Base-by-base conservation (phyloP, 2,888 invertebrate species). In the Spodoptera exigua region DNA sequence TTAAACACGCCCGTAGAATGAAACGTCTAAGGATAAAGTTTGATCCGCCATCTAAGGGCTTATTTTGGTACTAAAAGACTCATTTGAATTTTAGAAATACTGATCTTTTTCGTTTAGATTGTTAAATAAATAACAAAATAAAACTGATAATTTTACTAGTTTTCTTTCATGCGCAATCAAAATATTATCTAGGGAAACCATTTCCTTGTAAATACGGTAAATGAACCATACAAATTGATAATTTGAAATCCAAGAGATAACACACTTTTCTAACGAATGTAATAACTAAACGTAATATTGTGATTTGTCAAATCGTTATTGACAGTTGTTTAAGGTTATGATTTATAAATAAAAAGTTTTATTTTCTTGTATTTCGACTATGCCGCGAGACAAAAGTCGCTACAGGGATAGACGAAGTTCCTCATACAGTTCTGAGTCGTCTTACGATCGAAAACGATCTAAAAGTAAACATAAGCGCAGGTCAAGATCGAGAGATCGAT, bases 351-450 rank as follows among this genome's bases (percentile, higher is more conserved):
- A 51, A 70, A 58, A 37, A 52, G 13, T 48, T 5, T 5, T 27
- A 27, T 27, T 27, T 27, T 7, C 7, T 27, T 27, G 27, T 9
- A 27, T 32, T 16, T 10, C 5, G 32, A 70, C 36, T 55, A 93
- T 94, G 94, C 94, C 94, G 56, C 92, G 94, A 21, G 94, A 94
- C 61, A 93, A 84, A 78, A 89, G 86, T 70, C 88, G 90, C n/a
- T 87, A 91, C 55, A 87, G 94, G 3, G 92, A 93, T 4, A 86
- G 84, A 49, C 87, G 92, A 21, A 93, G 93, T 79, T 86, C 91
- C 3, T 92, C 94, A 1, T 84, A 84, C 46, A 92, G 92, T 76
- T 93, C 94, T 0, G 92, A 90, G 37, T 91, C 93, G 1, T 94
- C 94, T 3, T 88, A 91, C 70, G 93, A 92, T 40, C 80, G 88